phyloP scores from a whole-genome alignment of 2,797 vertebrate species.

The Poecilia velifera region DNA sequence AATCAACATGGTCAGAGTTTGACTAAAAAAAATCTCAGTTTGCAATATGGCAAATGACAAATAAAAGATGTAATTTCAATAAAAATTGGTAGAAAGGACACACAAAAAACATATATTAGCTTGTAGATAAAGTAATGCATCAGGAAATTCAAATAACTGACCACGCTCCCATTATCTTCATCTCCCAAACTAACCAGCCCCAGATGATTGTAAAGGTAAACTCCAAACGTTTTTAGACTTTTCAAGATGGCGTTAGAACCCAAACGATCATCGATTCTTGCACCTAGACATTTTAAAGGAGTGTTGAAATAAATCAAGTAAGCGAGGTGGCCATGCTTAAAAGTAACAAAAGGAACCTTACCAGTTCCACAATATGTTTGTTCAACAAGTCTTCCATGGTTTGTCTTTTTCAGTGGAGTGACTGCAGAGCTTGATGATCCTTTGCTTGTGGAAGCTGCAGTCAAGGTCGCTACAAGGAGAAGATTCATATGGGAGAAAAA shows the following conservation, averaged over 20 bases:
- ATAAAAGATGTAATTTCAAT: not conserved
- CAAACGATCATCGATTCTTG: not conserved
- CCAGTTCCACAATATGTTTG: slow-evolving; percentile 45
- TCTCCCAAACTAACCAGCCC: not conserved
- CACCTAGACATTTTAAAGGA: not conserved
- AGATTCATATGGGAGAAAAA: slow-evolving; percentile 38
- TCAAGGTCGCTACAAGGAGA: slow-evolving; percentile 52
- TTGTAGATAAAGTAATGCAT: not conserved
- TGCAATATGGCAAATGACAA: not conserved
- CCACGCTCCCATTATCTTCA: not conserved
- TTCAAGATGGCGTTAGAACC: not conserved
- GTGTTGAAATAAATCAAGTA: not conserved
- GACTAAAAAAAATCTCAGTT: not conserved
- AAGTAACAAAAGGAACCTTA: slow-evolving; percentile 40
- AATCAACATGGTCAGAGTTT: not conserved
- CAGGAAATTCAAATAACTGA: not conserved
- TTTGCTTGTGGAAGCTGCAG: slow-evolving; percentile 35
- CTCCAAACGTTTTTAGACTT: not conserved
- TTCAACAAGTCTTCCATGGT: slow-evolving; percentile 42
- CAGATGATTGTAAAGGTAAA: not conserved
- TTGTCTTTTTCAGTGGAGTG: slow-evolving; percentile 47
- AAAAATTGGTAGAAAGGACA: not conserved
- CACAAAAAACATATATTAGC: not conserved
- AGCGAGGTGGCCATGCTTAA: not conserved
- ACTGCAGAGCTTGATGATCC: slow-evolving; percentile 25